phyloP scores from a whole-genome alignment of 1,140 invertebrate species.

The Procambarus clarkii region DNA sequence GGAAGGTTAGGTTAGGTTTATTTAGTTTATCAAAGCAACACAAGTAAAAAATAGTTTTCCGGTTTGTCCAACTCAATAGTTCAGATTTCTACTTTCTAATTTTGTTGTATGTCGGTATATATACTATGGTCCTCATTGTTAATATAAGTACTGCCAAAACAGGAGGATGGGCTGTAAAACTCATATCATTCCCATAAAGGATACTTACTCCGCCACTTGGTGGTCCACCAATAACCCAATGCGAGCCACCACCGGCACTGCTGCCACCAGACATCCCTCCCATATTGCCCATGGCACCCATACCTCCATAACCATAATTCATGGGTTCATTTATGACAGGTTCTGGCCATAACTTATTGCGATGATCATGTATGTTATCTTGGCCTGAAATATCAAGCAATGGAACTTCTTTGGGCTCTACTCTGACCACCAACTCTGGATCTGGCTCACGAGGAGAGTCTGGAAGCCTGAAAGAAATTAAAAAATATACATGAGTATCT shows the following conservation, averaged over 20 bases:
- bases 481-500: not conserved
- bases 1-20: too few species aligned
- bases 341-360: conserved; percentile 86
- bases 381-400: conserved; percentile 90
- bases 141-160: too few species aligned
- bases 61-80: too few species aligned
- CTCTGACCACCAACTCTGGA: conserved; percentile 83
- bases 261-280: not conserved
- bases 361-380: conserved; percentile 86
- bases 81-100: too few species aligned
- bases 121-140: too few species aligned
- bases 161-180: too few species aligned
- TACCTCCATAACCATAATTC: not conserved
- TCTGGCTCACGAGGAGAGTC: conserved; percentile 91
- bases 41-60: too few species aligned
- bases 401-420: conserved; percentile 89
- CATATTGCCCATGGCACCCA: not conserved
- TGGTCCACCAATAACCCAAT: conserved; percentile 54
- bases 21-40: too few species aligned
- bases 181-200: too few species aligned
- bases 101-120: too few species aligned
- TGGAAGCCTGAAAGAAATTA: conserved; percentile 81
- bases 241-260: conserved; percentile 22
- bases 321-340: conserved; percentile 76
- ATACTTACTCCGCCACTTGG: conserved; percentile 29